phyloP scores from a whole-genome alignment of 2,113 vertebrate species.

The Poicephalus meyeri region DNA sequence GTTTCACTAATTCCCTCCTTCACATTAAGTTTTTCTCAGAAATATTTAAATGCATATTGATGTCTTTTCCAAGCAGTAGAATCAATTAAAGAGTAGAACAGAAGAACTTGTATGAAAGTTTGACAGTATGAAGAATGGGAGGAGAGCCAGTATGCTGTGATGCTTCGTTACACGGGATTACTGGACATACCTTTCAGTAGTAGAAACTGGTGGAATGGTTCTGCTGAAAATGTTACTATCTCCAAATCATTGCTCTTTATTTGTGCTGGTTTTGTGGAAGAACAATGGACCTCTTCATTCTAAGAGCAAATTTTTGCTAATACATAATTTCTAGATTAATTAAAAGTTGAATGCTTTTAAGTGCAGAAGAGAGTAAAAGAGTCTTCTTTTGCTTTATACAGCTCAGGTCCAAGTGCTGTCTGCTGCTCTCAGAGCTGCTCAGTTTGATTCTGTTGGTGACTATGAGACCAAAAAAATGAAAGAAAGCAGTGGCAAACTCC shows the following conservation, averaged over 20 bases:
- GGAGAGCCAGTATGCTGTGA: background rate
- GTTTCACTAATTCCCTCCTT: background rate
- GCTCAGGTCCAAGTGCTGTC: constrained; percentile 88
- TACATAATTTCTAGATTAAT: background rate
- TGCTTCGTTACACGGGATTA: background rate
- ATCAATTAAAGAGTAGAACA: background rate
- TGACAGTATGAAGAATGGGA: background rate
- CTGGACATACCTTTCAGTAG: background rate
- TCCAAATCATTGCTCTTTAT: background rate
- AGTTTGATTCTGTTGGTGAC: constrained; percentile 74
- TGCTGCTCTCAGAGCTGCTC: constrained; percentile 83
- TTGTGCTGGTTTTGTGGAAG: background rate
- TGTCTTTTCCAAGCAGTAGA: background rate
- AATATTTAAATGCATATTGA: background rate
- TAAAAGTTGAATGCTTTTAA: background rate
- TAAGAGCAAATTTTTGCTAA: background rate
- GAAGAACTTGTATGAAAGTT: background rate
- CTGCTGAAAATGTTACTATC: background rate
- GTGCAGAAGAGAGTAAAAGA: background rate
- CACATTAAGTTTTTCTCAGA: background rate
- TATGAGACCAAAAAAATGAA: background rate
- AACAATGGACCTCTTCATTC: background rate
- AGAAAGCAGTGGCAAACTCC: background rate
- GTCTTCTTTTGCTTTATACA: constrained; percentile 27
- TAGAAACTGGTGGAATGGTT: background rate